phyloP scores from a whole-genome alignment of 2,888 invertebrate genomes.

The Caenorhabditis zanzibari region DNA sequence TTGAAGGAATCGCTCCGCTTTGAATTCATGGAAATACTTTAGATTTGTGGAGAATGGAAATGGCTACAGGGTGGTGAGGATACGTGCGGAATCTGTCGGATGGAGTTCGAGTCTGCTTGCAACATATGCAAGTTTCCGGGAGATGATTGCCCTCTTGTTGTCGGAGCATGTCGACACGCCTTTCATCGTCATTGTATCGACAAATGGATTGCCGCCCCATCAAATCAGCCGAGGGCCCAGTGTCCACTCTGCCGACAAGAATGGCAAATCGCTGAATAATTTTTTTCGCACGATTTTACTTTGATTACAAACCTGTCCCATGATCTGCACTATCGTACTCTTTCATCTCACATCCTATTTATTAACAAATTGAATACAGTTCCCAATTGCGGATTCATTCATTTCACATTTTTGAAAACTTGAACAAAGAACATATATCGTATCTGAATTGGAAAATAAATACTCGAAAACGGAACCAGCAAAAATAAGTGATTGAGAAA shows the following conservation, averaged over 20 bases:
- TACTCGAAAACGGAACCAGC: background rate
- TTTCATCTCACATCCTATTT: background rate
- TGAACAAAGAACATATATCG: too few species aligned
- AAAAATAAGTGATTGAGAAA: background rate
- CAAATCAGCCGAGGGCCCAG: conserved; percentile 83
- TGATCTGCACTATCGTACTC: conserved; percentile 25
- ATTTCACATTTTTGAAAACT: background rate
- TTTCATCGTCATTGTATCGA: conserved; percentile 99
- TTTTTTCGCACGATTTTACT: background rate
- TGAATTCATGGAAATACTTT: background rate
- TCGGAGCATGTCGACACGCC: conserved; percentile 98
- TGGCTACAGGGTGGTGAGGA: conserved; percentile 98
- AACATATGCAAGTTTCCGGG: conserved; percentile 80
- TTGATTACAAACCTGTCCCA: conserved; percentile 3
- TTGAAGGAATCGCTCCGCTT: background rate
- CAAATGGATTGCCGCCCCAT: conserved; percentile 96
- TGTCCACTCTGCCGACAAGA: conserved; percentile 96
- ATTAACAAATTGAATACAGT: too few species aligned
- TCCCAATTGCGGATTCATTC: background rate
- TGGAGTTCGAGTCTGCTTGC: conserved; percentile 92
- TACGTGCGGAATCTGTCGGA: conserved; percentile 98
- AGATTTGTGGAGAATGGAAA: conserved; percentile 91
- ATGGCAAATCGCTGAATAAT: conserved; percentile 88
- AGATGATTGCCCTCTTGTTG: conserved; percentile 81
- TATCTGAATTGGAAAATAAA: background rate